Conservation (phyloP, 2,888 invertebrate species). For the Chrysolina oricalcia region DNA sequence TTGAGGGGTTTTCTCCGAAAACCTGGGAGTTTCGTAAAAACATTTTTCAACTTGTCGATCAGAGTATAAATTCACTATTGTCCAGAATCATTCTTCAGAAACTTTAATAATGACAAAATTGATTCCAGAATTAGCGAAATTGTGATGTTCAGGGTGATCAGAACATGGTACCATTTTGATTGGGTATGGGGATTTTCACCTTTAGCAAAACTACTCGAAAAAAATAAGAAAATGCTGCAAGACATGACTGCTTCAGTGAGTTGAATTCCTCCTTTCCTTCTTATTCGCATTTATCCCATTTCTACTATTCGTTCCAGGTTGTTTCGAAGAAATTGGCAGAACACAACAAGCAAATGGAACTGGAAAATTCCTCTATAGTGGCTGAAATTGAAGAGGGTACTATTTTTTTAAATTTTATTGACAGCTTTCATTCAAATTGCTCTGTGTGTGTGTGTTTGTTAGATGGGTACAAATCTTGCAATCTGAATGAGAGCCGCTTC, state of each 20-base stretch:
- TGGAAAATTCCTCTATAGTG: background rate
- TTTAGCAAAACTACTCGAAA: slow-evolving; percentile 25
- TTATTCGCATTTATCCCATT: too few species aligned
- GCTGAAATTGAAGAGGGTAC: background rate
- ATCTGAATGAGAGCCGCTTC: too few species aligned
- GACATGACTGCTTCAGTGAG: slow-evolving; percentile 38
- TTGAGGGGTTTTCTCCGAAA: too few species aligned
- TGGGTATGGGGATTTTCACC: slow-evolving; percentile 41
- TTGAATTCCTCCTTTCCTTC: background rate
- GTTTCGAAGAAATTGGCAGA: background rate
- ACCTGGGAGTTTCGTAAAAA: too few species aligned
- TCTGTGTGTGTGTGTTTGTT: too few species aligned
- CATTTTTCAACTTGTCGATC: too few species aligned
- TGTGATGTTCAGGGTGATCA: slow-evolving; percentile 33
- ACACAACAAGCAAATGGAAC: background rate
- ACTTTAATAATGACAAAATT: background rate
- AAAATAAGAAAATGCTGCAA: background rate
- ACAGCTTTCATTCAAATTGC: too few species aligned
- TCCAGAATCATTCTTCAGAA: too few species aligned
- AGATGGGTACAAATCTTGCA: too few species aligned
- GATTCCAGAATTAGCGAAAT: slow-evolving; percentile 41
- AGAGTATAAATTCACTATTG: too few species aligned
- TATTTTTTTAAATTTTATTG: background rate
- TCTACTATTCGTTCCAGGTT: background rate
- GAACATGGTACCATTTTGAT: slow-evolving; percentile 40